Evolutionary conservation across 1,140 invertebrate species (phyloP), one percentile per base, ranked within the genome.

Genomic region (Asbolus verrucosus): DNA sequence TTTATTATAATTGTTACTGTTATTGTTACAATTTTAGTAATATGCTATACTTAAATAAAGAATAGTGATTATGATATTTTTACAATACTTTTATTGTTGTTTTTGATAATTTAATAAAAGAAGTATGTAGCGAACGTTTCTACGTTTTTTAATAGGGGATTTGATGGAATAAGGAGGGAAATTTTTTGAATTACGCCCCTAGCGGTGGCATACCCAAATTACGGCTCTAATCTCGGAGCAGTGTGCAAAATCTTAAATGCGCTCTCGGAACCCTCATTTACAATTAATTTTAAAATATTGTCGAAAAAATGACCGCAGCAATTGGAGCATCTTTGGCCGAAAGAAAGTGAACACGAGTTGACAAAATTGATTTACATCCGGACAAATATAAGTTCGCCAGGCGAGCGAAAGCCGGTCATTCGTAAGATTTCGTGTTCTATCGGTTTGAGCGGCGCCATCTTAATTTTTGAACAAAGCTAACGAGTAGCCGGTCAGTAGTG

Each of bases 381-480:
- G 14, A 54, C 50, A 46, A 39, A 41, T 43, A 75, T 75, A 73
- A 76, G 65, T 50, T 65, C 27, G 14, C 8, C 9, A n/a, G 6
- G 9, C 18, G 24, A 24, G 70, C 13, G 21, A 71, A 76, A 74
- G 73, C 77, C 78, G 75, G 72, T 77, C 70, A 75, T 77, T 84
- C 81, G 82, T 83, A 84, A 85, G 87, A 86, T 86, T 81, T 84
- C 82, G 81, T 73, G 77, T 79, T 79, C 82, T 82, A 84, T 86
- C 84, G 85, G 83, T 82, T 84, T 83, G 87, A 88, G 86, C 85
- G 87, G 89, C 90, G 90, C 90, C 90, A 91, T 91, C 87, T 92
- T 91, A 87, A 86, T 87, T 90, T 91, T 91, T 88, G 88, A 91
- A 90, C 89, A 88, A 87, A 86, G 88, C 85, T 82, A 82, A 78